These are phyloP conservation scores for Porites cylindrica DNA, from an alignment of 92 coral and sea anemone genomes.

Conservation along the genomic window DNA sequence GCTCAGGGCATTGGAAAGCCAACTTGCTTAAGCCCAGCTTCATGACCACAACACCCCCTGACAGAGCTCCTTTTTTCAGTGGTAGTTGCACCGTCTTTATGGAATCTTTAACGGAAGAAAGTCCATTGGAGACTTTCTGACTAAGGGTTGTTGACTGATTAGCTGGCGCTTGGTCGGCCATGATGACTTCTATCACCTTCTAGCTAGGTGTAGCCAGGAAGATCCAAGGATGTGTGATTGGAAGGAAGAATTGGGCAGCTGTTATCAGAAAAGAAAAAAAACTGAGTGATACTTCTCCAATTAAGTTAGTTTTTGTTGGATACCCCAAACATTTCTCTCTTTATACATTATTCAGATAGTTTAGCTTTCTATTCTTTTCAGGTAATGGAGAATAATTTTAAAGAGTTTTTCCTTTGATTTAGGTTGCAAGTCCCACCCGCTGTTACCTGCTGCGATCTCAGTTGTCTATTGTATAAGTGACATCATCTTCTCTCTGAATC, in stretches of 20 bases:
- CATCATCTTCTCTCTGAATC: too few relatives aligned
- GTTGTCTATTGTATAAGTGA: too few relatives aligned
- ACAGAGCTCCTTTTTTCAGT: background rate
- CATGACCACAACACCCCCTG: slow-evolving; percentile 17
- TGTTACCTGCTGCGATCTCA: too few relatives aligned
- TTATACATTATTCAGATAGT: background rate
- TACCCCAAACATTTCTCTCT: too few relatives aligned
- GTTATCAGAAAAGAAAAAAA: too few relatives aligned
- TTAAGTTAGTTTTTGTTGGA: background rate
- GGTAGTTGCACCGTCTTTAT: slow-evolving; percentile 23
- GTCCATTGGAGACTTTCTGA: background rate
- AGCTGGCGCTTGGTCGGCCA: background rate
- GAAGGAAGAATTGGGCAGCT: too few relatives aligned
- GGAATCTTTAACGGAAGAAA: background rate
- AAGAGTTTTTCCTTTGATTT: too few relatives aligned
- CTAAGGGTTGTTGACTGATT: background rate
- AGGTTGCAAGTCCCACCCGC: too few relatives aligned
- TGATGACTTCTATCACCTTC: background rate
- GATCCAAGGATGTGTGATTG: too few relatives aligned
- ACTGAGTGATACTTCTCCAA: background rate
- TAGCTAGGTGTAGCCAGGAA: background rate
- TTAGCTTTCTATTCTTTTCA: background rate
- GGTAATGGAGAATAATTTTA: background rate
- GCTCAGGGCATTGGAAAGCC: slow-evolving; percentile 46
- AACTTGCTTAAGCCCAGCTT: background rate